Percentiles rank a stretch among this genome's conserved stretches.
These are phyloP conservation scores for Philonicus albiceps DNA, from an alignment of 2,888 invertebrate species.

Conservation along the genomic window DNA sequence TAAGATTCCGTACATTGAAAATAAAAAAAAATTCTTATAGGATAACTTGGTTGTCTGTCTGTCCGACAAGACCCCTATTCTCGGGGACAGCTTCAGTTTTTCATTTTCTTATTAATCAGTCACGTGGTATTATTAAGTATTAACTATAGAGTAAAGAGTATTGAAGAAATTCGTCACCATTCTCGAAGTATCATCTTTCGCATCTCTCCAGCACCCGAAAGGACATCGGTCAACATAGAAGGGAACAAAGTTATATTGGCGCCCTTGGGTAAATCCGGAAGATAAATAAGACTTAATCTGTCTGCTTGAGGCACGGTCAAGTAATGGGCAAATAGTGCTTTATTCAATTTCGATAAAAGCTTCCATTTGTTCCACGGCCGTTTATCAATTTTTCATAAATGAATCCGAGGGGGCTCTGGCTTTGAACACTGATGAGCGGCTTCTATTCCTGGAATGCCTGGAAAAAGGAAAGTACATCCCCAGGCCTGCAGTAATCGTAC, in stretches of 20 bases:
- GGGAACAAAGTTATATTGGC: neutral
- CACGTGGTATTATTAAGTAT: too few species aligned
- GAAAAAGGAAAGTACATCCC: neutral
- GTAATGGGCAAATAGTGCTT: neutral
- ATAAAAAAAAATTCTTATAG: too few species aligned
- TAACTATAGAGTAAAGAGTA: too few species aligned
- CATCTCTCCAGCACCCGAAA: neutral
- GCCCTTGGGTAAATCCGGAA: neutral
- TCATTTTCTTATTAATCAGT: too few species aligned
- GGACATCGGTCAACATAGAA: neutral
- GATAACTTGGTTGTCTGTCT: too few species aligned
- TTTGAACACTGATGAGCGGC: neutral
- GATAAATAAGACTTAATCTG: neutral
- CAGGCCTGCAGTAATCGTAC: neutral
- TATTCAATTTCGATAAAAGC: constrained; percentile 33
- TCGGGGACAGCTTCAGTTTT: too few species aligned
- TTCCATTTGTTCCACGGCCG: neutral
- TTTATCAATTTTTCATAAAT: constrained; percentile 30
- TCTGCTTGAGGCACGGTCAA: neutral
- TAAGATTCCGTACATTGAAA: too few species aligned
- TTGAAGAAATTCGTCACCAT: too few species aligned
- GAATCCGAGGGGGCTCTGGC: neutral
- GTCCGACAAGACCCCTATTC: too few species aligned
- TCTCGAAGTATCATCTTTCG: too few species aligned
- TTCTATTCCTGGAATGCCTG: neutral